These are phyloP conservation scores for Nestor notabilis DNA, from an alignment of 2,113 vertebrate species.

Conservation along the genomic window DNA sequence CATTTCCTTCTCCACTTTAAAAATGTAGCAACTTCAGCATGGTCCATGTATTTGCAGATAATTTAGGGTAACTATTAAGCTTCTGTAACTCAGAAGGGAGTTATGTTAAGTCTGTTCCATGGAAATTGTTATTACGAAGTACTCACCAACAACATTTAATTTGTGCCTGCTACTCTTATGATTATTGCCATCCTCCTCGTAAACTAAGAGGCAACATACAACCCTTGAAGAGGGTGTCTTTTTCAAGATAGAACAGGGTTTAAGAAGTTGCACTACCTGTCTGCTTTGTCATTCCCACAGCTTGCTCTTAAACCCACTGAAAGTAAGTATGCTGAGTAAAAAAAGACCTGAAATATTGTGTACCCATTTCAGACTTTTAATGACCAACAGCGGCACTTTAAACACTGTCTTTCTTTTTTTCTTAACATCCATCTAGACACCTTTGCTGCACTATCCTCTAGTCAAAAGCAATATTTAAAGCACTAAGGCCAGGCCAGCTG, in stretches of 20 bases:
- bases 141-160: background rate
- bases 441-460: background rate
- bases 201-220: background rate
- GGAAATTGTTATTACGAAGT: background rate
- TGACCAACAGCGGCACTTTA: background rate
- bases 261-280: background rate
- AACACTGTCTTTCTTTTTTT: background rate
- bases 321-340: background rate
- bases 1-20: conserved; percentile 17
- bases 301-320: background rate
- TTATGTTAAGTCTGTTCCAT: background rate
- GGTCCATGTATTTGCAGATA: background rate
- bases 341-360: background rate
- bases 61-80: conserved; percentile 17
- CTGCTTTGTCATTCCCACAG: background rate
- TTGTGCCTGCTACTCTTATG: background rate
- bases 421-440: background rate
- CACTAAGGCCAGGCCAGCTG: background rate
- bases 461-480: background rate
- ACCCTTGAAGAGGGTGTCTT: background rate
- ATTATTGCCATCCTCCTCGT: background rate
- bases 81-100: background rate
- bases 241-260: background rate
- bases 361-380: background rate
- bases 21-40: background rate